A percentile compares a stretch with the other conserved stretches of the same genome.
These are phyloP conservation scores for Heliconius congener DNA, from an alignment of 1,140 invertebrate species.

Conservation along the genomic window DNA sequence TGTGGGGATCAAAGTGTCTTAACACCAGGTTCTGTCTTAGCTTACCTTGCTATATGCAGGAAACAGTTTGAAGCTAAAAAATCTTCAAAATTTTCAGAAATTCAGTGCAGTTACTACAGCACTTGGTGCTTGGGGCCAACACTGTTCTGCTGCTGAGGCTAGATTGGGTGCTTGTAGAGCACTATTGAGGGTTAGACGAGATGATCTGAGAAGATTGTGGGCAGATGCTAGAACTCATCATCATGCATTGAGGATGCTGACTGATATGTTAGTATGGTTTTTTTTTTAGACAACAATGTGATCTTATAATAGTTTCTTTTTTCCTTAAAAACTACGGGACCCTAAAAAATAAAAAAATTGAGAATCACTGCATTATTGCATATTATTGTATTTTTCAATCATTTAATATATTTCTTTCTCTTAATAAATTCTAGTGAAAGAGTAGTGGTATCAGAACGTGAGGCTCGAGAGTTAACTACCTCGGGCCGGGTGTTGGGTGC, in stretches of 20 bases:
- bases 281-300: background rate
- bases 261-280: constrained; percentile 89
- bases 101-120: constrained; percentile 91
- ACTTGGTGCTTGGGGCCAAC: constrained; percentile 90
- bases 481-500: constrained; percentile 93
- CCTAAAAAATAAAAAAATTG: too few relatives aligned
- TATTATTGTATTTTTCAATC: too few relatives aligned
- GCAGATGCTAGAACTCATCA: constrained; percentile 96
- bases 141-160: constrained; percentile 92
- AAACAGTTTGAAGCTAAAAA: too few relatives aligned
- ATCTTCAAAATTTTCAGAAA: constrained; percentile 79
- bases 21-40: too few relatives aligned
- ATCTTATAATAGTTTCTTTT: too few relatives aligned
- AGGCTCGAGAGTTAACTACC: constrained; percentile 86
- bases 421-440: constrained; percentile 83
- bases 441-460: constrained; percentile 89
- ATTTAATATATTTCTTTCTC: too few relatives aligned
- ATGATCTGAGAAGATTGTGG: constrained; percentile 96
- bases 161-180: constrained; percentile 95
- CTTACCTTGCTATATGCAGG: too few relatives aligned
- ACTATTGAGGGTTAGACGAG: constrained; percentile 93
- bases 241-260: constrained; percentile 91
- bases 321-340: too few relatives aligned
- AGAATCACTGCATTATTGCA: too few relatives aligned
- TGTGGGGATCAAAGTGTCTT: too few relatives aligned